These are phyloP conservation scores for Eristalis tenax DNA, from an alignment of 2,888 invertebrate genomes.

Conservation along the genomic window DNA sequence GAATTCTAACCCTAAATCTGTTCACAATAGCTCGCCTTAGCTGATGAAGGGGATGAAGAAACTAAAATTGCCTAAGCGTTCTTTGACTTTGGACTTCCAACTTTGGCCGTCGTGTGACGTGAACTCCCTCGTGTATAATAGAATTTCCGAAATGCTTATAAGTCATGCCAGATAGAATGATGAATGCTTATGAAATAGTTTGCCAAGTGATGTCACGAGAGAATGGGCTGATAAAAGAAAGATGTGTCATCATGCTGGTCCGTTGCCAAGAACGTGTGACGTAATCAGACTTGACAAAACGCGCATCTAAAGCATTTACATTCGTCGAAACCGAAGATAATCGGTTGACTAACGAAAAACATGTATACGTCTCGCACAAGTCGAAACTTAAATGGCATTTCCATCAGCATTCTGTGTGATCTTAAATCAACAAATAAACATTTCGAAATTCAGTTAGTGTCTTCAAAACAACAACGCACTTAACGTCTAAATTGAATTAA, in stretches of 20 bases:
- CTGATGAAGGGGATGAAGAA: not conserved
- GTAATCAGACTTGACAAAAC: not conserved
- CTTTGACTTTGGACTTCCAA: not conserved
- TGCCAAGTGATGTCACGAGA: not conserved
- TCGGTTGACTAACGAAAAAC: too few relatives aligned
- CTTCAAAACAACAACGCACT: slow-evolving; percentile 10
- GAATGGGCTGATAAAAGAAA: slow-evolving; percentile 1
- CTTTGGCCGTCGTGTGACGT: not conserved
- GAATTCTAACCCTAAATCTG: too few relatives aligned
- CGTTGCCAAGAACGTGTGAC: not conserved
- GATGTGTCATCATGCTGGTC: not conserved
- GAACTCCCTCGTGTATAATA: not conserved
- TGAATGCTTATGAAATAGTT: slow-evolving; percentile 1
- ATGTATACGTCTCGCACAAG: not conserved
- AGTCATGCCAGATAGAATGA: not conserved
- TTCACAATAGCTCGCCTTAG: too few relatives aligned
- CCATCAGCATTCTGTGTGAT: not conserved
- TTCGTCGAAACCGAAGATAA: too few relatives aligned
- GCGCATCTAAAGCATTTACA: not conserved
- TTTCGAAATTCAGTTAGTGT: slow-evolving; percentile 14
- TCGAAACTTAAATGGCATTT: not conserved
- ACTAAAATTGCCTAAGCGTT: too few relatives aligned
- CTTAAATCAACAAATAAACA: slow-evolving; percentile 9
- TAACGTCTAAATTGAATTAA: not conserved
- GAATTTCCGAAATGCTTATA: not conserved